Conservation (phyloP, 2,113 vertebrate species). For the Dasyurus viverrinus region DNA sequence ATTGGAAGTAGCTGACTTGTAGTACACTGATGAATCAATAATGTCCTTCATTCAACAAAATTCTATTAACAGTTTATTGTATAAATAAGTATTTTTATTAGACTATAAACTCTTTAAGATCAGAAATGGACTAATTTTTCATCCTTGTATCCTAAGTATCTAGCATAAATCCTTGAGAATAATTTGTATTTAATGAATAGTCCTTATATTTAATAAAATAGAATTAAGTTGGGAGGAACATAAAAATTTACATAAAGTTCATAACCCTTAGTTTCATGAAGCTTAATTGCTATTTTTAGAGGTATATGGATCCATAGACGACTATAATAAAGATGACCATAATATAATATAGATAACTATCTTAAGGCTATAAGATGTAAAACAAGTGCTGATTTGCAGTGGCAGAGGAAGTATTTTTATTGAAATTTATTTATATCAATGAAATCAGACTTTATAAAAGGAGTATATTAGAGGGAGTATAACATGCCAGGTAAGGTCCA, state of each 20-base stretch:
- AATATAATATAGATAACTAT: not conserved
- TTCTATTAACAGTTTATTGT: not conserved
- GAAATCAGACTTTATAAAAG: not conserved
- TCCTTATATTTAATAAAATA: not conserved
- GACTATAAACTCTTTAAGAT: not conserved
- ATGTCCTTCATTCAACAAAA: not conserved
- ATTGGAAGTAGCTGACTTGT: not conserved
- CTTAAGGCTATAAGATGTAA: not conserved
- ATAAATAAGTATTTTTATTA: not conserved
- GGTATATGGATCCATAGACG: not conserved
- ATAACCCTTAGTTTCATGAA: not conserved
- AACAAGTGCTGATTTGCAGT: not conserved
- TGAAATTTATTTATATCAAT: not conserved
- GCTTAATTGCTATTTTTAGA: not conserved
- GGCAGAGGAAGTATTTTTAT: not conserved
- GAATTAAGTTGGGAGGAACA: not conserved
- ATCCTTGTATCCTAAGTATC: not conserved
- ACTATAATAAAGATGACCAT: not conserved
- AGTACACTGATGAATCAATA: not conserved
- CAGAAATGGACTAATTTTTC: not conserved
- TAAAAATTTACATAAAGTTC: not conserved
- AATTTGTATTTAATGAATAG: not conserved
- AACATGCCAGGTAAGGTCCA: not conserved
- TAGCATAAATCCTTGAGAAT: not conserved
- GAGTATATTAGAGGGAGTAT: not conserved